Evolutionary conservation across 1,140 invertebrate genomes (phyloP), one percentile per base, ranked within the genome.

Genomic region (Caligus rogercresseyi): DNA sequence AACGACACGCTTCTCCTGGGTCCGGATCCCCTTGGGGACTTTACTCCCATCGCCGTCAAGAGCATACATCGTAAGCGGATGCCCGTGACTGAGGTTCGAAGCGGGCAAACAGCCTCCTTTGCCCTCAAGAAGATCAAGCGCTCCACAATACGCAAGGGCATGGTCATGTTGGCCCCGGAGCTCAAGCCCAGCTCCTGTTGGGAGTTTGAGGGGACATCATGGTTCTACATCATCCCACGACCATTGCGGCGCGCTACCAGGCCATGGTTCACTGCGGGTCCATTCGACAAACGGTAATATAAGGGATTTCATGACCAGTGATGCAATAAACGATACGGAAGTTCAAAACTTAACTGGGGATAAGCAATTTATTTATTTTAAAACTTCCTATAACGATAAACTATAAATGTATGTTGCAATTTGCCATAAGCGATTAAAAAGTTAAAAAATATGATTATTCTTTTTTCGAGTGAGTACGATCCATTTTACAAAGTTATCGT

Each of bases 131-230:
- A 96, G 79, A 92, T 98, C 18, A 96, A 95, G 77, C 76, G 92
- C 66, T 89, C 87, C 3, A 86, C 94, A 71, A 90, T 98, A 71
- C 80, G 95, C 15, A 98, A 98, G 79, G 96, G 96, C 63, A 98
- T 98, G 93, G 93, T 98, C 16, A 86, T 99, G 84, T 86, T 98
- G 0, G 88, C 89, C 1, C 90, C 91, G 25, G 76, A 81, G 18
- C 73, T 96, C 51, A 89, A 96, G 74, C 93, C 94, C 19, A 83
- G 86, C 72, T 90, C 94, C n/a, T 96, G 90, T 74, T 97, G 93
- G 91, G 91, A 97, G 76, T 98, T 99, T 75, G 89, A 97, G 74
- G 90, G 0, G 95, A 98, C 78, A 95, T 99, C 68, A 78, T 98
- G 1, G 92, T 99, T 21, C 75, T 98, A 13, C 95, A 99, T 78